Base-by-base conservation (phyloP, 2,113 vertebrate genomes). In the Cheilinus undulatus region DNA sequence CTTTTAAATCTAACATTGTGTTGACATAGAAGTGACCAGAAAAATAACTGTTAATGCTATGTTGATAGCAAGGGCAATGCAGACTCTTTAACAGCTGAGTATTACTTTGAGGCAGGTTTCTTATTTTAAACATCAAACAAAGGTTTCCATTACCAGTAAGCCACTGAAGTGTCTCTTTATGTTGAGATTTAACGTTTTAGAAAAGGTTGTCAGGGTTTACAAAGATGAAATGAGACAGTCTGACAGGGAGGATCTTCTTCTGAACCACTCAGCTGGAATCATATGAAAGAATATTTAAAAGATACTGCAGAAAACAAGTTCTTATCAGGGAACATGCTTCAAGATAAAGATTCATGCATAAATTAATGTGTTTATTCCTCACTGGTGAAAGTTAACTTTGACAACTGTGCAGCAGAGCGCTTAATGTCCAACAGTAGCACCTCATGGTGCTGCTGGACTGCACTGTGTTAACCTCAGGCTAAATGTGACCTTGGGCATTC, bases 401-500 rank as follows among this genome's bases (percentile, higher is more conserved):
- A 59, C 28, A 83, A 73, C 45, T 64, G 42, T 27, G 66, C 54
- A 57, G 73, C 66, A 42, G 24, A 42, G 38, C 56, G 71, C 56
- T 53, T 68, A 4, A 13, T 27, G 75, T 28, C 38, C 28, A 36
- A 54, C 30, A 68, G 54, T 42, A 51, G 22, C 36, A 43, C 36
- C 49, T 65, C 56, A 34, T 40, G 5, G 27, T 24, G 43, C 48
- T 30, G 20, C 45, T 59, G 64, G 64, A 68, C 50, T 40, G 64
- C 30, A 68, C 61, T n/a, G n/a, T 68, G 68, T 76, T 85, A 76
- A 86, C 88, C 84, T 49, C 64, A 69, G 85, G 87, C 75, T 10
- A 78, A 66, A 67, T 63, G 42, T 84, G 77, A 85, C 88, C 65
- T 85, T 76, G 73, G 80, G 66, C 73, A 17, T 34, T 76, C 60